These are phyloP conservation scores for Melipona bicolor DNA, from an alignment of 2,888 invertebrate species.

Conservation along the genomic window DNA sequence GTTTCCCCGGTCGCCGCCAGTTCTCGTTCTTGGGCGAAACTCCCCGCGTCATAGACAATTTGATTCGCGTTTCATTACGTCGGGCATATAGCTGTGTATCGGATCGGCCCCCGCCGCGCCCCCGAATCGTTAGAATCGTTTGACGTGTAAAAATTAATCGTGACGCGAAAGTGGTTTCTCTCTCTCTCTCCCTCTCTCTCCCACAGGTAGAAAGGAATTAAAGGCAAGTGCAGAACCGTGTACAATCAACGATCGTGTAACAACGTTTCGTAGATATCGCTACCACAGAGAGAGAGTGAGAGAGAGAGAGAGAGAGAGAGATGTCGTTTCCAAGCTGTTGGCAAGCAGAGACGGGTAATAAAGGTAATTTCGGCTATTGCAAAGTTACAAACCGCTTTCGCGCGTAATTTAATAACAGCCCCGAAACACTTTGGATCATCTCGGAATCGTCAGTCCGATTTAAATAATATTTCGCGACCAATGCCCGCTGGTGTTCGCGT, in stretches of 20 bases:
- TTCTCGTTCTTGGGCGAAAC: neutral
- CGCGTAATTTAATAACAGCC: constrained; percentile 42
- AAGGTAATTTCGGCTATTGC: neutral
- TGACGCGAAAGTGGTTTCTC: neutral
- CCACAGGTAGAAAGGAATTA: neutral
- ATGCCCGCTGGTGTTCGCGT: constrained; percentile 18
- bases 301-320: too few relatives aligned
- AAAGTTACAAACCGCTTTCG: constrained; percentile 12
- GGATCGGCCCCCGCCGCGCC: neutral
- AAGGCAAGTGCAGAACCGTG: neutral
- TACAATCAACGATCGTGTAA: neutral
- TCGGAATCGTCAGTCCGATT: constrained; percentile 41
- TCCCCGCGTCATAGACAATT: neutral
- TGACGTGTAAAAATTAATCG: neutral
- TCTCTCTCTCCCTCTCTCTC: too few relatives aligned
- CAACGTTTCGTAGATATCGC: neutral
- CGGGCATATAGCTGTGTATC: neutral
- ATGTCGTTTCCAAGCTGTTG: neutral
- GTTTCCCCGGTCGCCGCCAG: too few relatives aligned
- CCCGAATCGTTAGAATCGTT: neutral
- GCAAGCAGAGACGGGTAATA: neutral
- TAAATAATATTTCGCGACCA: constrained; percentile 48
- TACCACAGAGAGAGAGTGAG: too few relatives aligned
- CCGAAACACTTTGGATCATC: constrained; percentile 33
- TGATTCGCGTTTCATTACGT: neutral